Conservation (phyloP, 2,113 vertebrate species). For the Sturnus vulgaris region DNA sequence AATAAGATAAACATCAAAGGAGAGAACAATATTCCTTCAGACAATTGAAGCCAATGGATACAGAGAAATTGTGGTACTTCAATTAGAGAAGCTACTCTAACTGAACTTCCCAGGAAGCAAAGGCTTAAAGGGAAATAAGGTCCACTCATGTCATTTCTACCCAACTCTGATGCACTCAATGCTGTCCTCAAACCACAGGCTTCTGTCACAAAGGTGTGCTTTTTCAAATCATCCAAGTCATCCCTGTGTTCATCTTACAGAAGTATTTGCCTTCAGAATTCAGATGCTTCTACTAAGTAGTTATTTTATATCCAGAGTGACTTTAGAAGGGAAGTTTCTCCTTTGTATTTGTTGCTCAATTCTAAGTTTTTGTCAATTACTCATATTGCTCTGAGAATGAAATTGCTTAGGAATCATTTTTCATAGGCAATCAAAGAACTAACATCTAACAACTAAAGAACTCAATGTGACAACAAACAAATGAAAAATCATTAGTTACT, state of each 20-base stretch:
- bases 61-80: not conserved
- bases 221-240: not conserved
- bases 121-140: not conserved
- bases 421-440: not conserved
- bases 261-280: not conserved
- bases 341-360: not conserved
- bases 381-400: not conserved
- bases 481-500: not conserved
- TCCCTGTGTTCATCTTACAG: not conserved
- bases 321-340: not conserved
- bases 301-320: not conserved
- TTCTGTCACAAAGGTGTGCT: not conserved
- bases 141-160: not conserved
- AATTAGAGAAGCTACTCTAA: not conserved
- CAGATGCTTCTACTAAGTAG: not conserved
- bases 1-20: not conserved
- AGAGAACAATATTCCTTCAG: not conserved
- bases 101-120: not conserved
- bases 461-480: not conserved
- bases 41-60: not conserved
- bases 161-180: not conserved
- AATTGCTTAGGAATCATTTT: not conserved
- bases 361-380: not conserved
- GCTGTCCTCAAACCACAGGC: not conserved
- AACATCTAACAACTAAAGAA: not conserved